Evolutionary conservation across 2,797 vertebrate species (phyloP).

Genomic region (Falco cherrug): DNA sequence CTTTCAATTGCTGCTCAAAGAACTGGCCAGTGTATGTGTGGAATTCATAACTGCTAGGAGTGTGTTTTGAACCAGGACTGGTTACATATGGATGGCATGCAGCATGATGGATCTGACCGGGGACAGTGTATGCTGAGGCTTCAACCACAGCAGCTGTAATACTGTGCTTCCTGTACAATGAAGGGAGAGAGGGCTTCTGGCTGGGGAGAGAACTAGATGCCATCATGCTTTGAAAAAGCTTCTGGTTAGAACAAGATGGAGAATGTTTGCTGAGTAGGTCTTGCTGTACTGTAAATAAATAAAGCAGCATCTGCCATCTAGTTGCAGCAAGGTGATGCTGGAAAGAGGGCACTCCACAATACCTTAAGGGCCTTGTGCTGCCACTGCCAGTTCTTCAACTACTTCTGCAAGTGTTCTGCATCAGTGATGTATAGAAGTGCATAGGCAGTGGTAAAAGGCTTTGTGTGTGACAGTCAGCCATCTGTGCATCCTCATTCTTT

Average conservation of each 20-base stretch:
- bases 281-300: neutral
- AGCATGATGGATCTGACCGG: neutral
- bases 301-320: neutral
- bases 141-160: neutral
- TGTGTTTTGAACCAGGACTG: neutral
- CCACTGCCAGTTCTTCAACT: neutral
- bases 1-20: neutral
- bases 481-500: neutral
- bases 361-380: neutral
- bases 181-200: neutral
- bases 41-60: rapidly evolving
- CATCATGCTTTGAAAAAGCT: neutral
- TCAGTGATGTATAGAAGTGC: neutral
- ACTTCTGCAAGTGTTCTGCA: neutral
- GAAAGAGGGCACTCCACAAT: neutral
- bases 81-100: neutral
- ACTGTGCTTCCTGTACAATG: neutral
- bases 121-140: neutral
- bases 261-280: neutral
- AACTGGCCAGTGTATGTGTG: neutral
- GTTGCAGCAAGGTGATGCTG: neutral
- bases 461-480: neutral
- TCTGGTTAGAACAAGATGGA: neutral
- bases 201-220: neutral
- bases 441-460: neutral